Evolutionary conservation across 1,140 invertebrate species (phyloP).

Genomic region (Bombus impatiens): DNA sequence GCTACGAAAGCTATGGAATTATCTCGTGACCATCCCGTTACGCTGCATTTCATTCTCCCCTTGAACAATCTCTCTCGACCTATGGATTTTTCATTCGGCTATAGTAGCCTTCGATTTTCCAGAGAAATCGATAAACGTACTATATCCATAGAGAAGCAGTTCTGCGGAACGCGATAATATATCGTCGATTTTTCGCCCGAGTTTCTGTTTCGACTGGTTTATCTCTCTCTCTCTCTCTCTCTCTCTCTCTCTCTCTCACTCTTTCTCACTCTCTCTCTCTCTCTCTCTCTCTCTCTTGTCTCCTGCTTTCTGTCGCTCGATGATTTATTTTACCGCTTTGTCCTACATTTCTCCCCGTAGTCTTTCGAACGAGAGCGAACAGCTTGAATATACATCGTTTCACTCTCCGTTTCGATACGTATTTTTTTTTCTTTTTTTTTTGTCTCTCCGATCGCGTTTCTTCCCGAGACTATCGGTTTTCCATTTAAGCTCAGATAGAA

Average conservation of each 20-base stretch:
- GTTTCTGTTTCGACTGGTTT: slow-evolving; percentile 19
- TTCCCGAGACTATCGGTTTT: neutral
- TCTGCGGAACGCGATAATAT: neutral
- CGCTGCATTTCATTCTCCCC: neutral
- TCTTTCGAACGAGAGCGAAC: neutral
- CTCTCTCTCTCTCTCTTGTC: no score
- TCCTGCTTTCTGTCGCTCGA: neutral
- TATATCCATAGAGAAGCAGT: neutral
- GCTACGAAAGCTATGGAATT: neutral
- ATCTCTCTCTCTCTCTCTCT: neutral
- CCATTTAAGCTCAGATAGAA: neutral
- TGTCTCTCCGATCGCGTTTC: no score
- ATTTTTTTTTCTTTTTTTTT: neutral
- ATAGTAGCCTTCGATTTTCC: no score
- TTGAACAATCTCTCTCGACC: neutral
- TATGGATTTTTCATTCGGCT: neutral
- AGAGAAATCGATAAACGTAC: neutral
- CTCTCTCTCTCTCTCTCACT: no score
- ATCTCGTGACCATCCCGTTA: neutral
- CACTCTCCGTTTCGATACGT: slow-evolving; percentile 4
- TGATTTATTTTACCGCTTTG: slow-evolving; percentile 42
- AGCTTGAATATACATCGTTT: slow-evolving; percentile 13
- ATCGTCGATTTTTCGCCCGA: slow-evolving; percentile 16
- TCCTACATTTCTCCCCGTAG: slow-evolving; percentile 25
- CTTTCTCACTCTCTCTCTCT: no score